These are phyloP conservation scores for Ochropleura plecta DNA, from an alignment of 2,888 invertebrate genomes.

Conservation along the genomic window DNA sequence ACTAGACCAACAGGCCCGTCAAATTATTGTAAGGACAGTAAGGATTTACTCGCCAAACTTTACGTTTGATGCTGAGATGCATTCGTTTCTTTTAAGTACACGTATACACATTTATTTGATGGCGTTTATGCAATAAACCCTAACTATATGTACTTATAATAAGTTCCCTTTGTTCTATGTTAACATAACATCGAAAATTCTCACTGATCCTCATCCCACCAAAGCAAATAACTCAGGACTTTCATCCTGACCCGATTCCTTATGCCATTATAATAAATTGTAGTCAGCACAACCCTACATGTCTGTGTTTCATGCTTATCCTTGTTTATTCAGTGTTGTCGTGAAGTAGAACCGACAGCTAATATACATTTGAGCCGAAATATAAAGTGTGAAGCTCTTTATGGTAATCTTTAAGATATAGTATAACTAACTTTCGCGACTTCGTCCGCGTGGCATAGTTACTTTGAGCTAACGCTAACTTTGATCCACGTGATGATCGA, in stretches of 20 bases:
- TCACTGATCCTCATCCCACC: neutral
- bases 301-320: slow-evolving; percentile 61
- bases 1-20: no score
- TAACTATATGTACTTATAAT: neutral
- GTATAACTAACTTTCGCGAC: no score
- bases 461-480: no score
- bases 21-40: no score
- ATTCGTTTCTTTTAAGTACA: no score
- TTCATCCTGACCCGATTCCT: slow-evolving; percentile 37
- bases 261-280: slow-evolving; percentile 60
- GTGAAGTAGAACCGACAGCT: slow-evolving; percentile 23
- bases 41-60: no score
- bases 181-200: neutral
- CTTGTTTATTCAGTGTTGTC: slow-evolving; percentile 56
- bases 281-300: slow-evolving; percentile 44
- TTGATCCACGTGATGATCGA: no score
- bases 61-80: no score
- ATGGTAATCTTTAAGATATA: neutral
- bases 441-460: no score
- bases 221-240: slow-evolving; percentile 33
- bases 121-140: neutral
- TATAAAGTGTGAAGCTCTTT: slow-evolving; percentile 33
- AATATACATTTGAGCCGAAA: slow-evolving; percentile 34
- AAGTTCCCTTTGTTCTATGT: neutral
- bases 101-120: no score